Base-by-base conservation (phyloP, 1,140 invertebrate species). In the Melitaea cinxia region DNA sequence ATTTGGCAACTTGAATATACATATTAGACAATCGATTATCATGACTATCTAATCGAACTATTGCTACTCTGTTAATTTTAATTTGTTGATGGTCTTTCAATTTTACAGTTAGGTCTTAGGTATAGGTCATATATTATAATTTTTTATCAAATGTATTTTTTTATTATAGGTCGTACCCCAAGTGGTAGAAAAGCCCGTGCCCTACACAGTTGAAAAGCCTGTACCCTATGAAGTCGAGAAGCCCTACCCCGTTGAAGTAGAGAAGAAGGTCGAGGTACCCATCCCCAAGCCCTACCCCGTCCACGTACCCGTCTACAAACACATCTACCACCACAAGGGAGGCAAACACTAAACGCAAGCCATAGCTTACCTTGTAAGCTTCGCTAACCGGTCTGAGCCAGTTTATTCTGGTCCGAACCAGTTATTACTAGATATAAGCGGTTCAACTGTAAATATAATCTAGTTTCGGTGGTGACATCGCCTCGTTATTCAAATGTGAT, bases 291-390 rank as follows among this genome's bases (percentile, higher is more conserved):
- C 95, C 23, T 95, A 96, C 83, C 94, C 95, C 42, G 95, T 96
- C 55, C 95, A 95, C 71, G 94, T 95, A n/a, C 95, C 95, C 3
- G 94, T 96, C 50, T 96, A 95, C 91, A 96, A 95, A 84, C 95
- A 96, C 85, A 94, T 96, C 70, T 95, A 95, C 91, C 94, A 95
- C 78, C 94, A 95, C 82, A 93, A 94, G 67, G 91, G 91, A 72
- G 88, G 88, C 75, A 91, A 92, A 72, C 89, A 92, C 80, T 92
- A 89, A 85, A 65, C 19, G 56, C 54, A 68, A 17, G 37, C 14
- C 37, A 54, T 67, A 83, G 76, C 81, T 78, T 80, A 77, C 71
- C 37, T n/a, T 82, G 74, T 78, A 75, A 75, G 78, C 75, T 66
- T 61, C 30, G 35, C 55, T 47, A 56, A 64, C 67, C 42, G 50